These are phyloP conservation scores for Mantis religiosa DNA, from an alignment of 2,888 invertebrate species.

Conservation along the genomic window DNA sequence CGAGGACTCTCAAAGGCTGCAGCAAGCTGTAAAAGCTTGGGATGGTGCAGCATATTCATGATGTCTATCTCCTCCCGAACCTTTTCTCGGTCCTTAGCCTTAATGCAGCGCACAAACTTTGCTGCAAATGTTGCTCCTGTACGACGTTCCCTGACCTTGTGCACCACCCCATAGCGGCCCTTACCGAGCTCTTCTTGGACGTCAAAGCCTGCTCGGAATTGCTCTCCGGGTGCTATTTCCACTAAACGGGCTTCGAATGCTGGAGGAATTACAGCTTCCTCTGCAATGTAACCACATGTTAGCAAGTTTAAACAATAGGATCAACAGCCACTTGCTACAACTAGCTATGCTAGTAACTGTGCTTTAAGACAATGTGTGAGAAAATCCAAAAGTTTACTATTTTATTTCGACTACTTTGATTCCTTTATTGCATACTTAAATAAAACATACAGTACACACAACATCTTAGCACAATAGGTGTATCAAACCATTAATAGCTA, in stretches of 20 bases:
- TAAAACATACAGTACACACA: no score
- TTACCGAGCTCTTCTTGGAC: slow-evolving; percentile 71
- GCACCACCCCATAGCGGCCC: slow-evolving; percentile 69
- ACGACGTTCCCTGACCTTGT: slow-evolving; percentile 62
- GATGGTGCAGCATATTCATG: slow-evolving; percentile 80
- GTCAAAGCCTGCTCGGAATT: slow-evolving; percentile 59
- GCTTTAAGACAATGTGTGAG: no score
- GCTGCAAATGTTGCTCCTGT: slow-evolving; percentile 69
- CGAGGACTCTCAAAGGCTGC: slow-evolving; percentile 72
- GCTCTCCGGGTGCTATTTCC: slow-evolving; percentile 51
- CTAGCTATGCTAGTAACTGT: no score
- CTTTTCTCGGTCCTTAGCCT: slow-evolving; percentile 67
- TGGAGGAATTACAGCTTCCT: slow-evolving; percentile 33
- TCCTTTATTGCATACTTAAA: no score
- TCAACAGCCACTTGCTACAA: no score
- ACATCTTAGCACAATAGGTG: no score
- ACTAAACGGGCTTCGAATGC: slow-evolving; percentile 43
- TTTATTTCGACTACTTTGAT: no score
- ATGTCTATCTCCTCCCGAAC: slow-evolving; percentile 80
- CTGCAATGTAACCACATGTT: neutral
- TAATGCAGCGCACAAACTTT: slow-evolving; percentile 74
- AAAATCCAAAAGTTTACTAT: no score
- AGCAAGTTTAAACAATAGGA: no score
- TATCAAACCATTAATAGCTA: no score
- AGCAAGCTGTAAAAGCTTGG: slow-evolving; percentile 75